phyloP scores from a whole-genome alignment of 2,113 vertebrate genomes.

The Chloroceryle aenea region DNA sequence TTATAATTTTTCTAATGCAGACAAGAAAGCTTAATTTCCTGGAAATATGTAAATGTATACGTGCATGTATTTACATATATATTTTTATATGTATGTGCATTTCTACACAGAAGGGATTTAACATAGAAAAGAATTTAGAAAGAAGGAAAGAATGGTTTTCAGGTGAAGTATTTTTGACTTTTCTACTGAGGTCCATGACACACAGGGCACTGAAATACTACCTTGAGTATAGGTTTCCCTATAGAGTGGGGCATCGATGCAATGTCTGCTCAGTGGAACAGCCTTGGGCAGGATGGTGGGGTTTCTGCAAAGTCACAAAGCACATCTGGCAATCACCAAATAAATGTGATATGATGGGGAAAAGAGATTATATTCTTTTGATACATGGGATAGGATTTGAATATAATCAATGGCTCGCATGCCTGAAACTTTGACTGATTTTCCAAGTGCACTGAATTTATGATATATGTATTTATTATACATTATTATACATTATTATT shows the following conservation, averaged over 20 bases:
- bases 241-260: not conserved
- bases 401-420: not conserved
- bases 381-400: not conserved
- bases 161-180: not conserved
- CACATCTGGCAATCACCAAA: not conserved
- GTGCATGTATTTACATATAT: rapidly evolving
- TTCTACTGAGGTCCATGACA: not conserved
- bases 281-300: not conserved
- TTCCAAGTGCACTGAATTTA: not conserved
- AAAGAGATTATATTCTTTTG: not conserved
- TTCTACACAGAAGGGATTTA: not conserved
- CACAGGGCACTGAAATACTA: not conserved
- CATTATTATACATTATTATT: not conserved
- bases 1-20: not conserved
- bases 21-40: not conserved
- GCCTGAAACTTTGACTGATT: not conserved
- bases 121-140: not conserved
- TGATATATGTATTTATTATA: not conserved
- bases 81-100: not conserved
- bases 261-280: not conserved
- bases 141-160: not conserved
- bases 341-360: not conserved
- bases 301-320: not conserved
- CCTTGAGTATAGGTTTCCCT: not conserved
- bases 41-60: not conserved